Base-by-base conservation (phyloP, 2,113 vertebrate genomes). In the Ochotona curzoniae region DNA sequence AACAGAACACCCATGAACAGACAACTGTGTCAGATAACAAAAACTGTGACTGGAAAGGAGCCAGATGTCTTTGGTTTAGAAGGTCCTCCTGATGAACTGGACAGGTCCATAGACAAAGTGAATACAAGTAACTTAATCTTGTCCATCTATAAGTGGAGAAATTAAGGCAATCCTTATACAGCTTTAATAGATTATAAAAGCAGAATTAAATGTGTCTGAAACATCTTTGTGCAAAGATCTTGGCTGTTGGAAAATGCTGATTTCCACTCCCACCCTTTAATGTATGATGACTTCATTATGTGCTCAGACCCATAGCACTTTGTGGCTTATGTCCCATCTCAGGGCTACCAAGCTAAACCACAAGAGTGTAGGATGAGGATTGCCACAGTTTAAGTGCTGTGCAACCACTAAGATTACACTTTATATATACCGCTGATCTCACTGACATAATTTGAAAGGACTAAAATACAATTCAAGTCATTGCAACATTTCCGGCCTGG, bases 251-350 rank as follows among this genome's bases (percentile, higher is more conserved):
- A 81, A 89, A 96, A 91, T 80, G 63, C 15, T 47, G 44, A 70
- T 85, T 20, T 60, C 51, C 76, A 66, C 15, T 83, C 51, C 20
- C 57, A 64, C 35, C 35, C 83, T 85, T 94, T 94, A 96, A 97
- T 63, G 73, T 60, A 95, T 97, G 95, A 95, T 97, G 95, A 97
- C 94, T 94, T 97, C 94, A 96, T 94, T 94, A 87, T 66, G 73
- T 69, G 80, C 87, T 93, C 64, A 93, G 87, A 93, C 64, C 83
- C 84, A 63, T 8, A 87, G 95, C 70, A 87, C 95, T 97, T 94
- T 94, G 97, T 80, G 96, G 95, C 66, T 95, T 93, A 14, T 54
- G 60, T 73, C 69, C 76, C 71, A 80, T 89, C 73, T 85, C 51
- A 67, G 74, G 44, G 80, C 79, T 93, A 93, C 91, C 96, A 94